Conservation (phyloP, 1,140 invertebrate genomes). For the Globodera rostochiensis region DNA sequence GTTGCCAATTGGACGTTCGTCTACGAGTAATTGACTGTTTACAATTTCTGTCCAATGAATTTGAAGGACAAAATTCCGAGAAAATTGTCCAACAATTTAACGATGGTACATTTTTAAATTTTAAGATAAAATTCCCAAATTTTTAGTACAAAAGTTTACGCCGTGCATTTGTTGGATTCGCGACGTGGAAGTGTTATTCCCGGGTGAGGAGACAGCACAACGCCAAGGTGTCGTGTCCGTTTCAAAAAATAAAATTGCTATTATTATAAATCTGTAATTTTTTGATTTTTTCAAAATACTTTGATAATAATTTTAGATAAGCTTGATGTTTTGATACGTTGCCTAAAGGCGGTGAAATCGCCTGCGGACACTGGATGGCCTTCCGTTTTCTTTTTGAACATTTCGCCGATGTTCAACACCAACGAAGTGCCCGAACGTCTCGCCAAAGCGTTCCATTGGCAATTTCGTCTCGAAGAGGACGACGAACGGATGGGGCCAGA, state of each 20-base stretch:
- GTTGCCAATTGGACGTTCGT: not conserved
- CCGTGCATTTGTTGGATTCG: constrained; percentile 1
- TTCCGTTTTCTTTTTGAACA: constrained; percentile 5
- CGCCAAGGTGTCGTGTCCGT: not conserved
- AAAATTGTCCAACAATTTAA: not conserved
- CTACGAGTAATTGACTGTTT: not conserved
- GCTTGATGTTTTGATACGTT: not conserved
- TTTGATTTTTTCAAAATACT: too few species aligned
- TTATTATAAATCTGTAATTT: not conserved
- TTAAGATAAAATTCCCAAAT: not conserved
- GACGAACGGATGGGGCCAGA: constrained; percentile 29
- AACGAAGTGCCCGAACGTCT: constrained; percentile 35
- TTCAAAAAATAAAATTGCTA: not conserved
- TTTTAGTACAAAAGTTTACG: not conserved
- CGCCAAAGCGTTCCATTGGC: constrained; percentile 49
- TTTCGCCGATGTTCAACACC: not conserved
- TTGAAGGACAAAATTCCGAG: not conserved
- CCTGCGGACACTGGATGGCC: not conserved
- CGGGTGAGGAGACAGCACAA: not conserved
- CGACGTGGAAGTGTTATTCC: not conserved
- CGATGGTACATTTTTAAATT: not conserved
- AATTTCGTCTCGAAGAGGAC: constrained; percentile 39
- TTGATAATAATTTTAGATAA: not conserved
- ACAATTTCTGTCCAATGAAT: not conserved
- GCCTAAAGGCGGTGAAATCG: not conserved